Evolutionary conservation across 2,888 invertebrate genomes (phyloP).

Genomic region (Phytoseiulus persimilis): DNA sequence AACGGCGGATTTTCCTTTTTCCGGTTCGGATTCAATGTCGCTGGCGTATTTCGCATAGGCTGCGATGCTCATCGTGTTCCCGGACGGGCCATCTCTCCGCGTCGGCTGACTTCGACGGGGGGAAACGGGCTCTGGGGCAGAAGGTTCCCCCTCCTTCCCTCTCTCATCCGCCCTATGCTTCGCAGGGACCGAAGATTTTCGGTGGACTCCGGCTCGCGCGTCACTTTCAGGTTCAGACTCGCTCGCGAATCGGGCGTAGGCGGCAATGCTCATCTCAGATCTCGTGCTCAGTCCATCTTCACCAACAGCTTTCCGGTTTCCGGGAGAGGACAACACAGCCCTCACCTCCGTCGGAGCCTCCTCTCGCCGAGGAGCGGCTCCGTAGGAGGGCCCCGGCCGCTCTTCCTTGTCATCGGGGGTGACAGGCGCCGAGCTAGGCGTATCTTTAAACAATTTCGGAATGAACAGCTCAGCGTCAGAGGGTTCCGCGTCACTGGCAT

Average conservation of each 20-base stretch:
- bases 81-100: not conserved
- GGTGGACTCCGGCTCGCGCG: no score
- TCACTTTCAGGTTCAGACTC: not conserved
- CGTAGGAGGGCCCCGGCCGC: no score
- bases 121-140: not conserved
- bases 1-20: not conserved
- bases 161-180: not conserved
- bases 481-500: constrained; percentile 14
- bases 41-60: constrained; percentile 29
- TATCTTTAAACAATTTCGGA: not conserved
- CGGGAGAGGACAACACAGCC: no score
- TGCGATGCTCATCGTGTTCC: not conserved
- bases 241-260: not conserved
- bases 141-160: not conserved
- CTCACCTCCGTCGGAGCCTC: not conserved
- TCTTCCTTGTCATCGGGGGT: no score
- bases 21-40: constrained; percentile 10
- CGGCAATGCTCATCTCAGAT: constrained; percentile 22
- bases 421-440: not conserved
- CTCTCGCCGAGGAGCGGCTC: not conserved
- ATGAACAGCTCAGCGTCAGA: constrained; percentile 26
- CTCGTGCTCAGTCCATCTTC: no score
- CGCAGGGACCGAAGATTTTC: not conserved
- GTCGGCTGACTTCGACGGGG: not conserved
- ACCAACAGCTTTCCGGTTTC: no score